Evolutionary conservation across 2,113 vertebrate species (phyloP).

Genomic region (Candoia aspera): DNA sequence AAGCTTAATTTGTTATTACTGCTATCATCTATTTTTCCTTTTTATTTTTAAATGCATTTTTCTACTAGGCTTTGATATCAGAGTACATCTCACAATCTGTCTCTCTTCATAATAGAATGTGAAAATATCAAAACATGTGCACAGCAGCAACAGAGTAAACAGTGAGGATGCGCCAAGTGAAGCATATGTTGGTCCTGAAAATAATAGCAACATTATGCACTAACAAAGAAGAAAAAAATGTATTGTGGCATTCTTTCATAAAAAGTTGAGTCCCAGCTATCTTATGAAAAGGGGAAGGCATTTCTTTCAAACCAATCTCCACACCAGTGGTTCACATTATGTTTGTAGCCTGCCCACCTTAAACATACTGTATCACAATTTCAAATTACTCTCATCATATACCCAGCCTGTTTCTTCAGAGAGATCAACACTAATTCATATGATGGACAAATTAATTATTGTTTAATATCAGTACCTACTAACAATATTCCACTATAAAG

Average conservation of each 20-base stretch:
- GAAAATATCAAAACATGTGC: slow-evolving; percentile 38
- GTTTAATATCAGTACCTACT: neutral
- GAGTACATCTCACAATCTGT: slow-evolving; percentile 28
- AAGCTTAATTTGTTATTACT: neutral
- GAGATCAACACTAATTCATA: neutral
- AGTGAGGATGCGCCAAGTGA: slow-evolving; percentile 47
- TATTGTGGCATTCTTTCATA: slow-evolving; percentile 45
- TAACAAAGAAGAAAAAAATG: slow-evolving; percentile 43
- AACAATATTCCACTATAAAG: neutral
- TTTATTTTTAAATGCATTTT: slow-evolving; percentile 17
- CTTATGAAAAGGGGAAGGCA: neutral
- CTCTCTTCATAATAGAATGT: slow-evolving; percentile 31
- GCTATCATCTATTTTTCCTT: neutral
- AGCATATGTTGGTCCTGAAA: slow-evolving; percentile 47
- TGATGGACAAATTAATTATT: neutral
- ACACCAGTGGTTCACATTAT: neutral
- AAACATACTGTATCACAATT: neutral
- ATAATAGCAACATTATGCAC: slow-evolving; percentile 39
- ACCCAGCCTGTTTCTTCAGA: neutral
- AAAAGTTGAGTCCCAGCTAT: slow-evolving; percentile 17
- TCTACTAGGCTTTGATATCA: slow-evolving; percentile 15
- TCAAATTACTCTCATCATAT: slow-evolving; percentile 5
- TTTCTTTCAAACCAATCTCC: neutral
- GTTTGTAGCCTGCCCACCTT: neutral
- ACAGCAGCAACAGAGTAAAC: slow-evolving; percentile 56